A percentile compares a stretch with the other conserved stretches of the same genome.
Evolutionary conservation across 2,797 vertebrate genomes (phyloP).

Genomic region (Sebastes wilsoni): DNA sequence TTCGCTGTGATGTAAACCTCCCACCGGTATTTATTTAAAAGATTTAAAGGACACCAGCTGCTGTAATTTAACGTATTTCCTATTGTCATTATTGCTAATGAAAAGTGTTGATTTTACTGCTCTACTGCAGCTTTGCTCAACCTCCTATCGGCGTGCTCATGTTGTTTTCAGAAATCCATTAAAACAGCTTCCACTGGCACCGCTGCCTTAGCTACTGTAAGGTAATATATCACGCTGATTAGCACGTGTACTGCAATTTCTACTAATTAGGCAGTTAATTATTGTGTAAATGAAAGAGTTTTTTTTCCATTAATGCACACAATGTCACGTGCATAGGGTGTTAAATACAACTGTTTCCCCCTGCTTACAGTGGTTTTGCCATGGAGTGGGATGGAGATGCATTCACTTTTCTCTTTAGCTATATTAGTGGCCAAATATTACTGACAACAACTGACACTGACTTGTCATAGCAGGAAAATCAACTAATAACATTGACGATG

Average conservation of each 20-base stretch:
- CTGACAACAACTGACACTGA: background rate
- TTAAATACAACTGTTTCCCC: background rate
- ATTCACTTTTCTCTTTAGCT: background rate
- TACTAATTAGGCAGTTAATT: conserved; percentile 34
- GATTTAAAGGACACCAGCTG: conserved; percentile 43
- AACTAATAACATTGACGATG: background rate
- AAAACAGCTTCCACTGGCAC: conserved; percentile 25
- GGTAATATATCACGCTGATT: conserved; percentile 24
- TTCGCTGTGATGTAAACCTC: conserved; percentile 11
- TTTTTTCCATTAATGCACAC: background rate
- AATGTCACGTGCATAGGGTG: background rate
- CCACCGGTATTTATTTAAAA: conserved; percentile 32
- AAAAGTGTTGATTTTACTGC: conserved; percentile 28
- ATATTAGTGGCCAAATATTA: background rate
- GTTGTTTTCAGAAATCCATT: conserved; percentile 45
- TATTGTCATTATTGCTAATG: conserved; percentile 29
- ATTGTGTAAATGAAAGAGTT: conserved; percentile 16
- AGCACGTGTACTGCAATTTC: background rate
- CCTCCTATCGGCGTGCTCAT: background rate
- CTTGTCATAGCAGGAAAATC: background rate
- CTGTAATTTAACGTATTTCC: conserved; percentile 11
- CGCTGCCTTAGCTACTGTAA: conserved; percentile 1
- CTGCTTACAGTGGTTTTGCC: background rate
- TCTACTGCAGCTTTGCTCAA: conserved; percentile 7
- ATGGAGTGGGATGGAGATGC: background rate